Evolutionary conservation across 23 tunicate species (phyloP).

Genomic region (Diplosoma virens): DNA sequence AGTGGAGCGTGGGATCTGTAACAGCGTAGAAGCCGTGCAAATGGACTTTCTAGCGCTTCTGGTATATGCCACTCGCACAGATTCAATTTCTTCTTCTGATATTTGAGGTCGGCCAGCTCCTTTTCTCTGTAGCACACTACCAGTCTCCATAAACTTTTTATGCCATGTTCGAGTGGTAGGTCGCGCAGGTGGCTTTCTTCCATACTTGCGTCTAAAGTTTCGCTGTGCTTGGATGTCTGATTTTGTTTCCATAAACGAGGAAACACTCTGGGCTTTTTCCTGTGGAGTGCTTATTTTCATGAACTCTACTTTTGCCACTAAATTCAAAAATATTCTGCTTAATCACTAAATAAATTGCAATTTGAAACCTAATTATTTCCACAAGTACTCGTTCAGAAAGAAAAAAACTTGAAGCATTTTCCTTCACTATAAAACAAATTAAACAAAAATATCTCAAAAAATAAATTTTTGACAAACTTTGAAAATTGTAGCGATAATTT

Average conservation of each 20-base stretch:
- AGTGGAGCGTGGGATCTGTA: too few relatives aligned
- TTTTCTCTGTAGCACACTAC: neutral
- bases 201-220: neutral
- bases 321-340: neutral
- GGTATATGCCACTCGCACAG: too few relatives aligned
- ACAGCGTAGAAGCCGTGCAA: too few relatives aligned
- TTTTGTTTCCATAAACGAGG: neutral
- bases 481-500: too few relatives aligned
- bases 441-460: neutral
- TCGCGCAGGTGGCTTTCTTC: too few relatives aligned
- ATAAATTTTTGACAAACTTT: too few relatives aligned
- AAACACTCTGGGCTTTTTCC: neutral
- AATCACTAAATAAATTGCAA: neutral
- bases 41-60: too few relatives aligned
- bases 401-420: neutral
- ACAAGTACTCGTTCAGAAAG: neutral
- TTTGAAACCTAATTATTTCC: neutral
- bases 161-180: too few relatives aligned
- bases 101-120: neutral
- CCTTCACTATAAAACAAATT: neutral
- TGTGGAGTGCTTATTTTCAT: neutral
- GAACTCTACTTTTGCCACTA: neutral
- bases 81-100: too few relatives aligned
- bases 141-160: neutral
- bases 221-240: neutral